Evolutionary conservation across 1,140 invertebrate species (phyloP).

Genomic region (Drosophila setifemur): DNA sequence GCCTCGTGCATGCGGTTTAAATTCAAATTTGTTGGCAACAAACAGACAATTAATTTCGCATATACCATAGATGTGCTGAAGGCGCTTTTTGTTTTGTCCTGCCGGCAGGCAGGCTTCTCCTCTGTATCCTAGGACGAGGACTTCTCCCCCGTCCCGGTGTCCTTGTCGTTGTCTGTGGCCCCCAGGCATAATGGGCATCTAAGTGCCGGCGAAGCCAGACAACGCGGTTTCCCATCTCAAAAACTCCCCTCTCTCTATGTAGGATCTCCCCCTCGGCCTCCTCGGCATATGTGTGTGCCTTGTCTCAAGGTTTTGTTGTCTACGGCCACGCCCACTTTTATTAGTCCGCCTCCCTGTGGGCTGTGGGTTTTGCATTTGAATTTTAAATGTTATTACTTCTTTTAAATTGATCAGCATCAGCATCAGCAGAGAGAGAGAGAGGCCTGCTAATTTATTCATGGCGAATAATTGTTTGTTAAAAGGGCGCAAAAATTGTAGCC

Average conservation of each 20-base stretch:
- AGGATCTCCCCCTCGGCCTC: neutral
- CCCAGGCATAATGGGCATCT: constrained; percentile 56
- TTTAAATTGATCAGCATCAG: constrained; percentile 71
- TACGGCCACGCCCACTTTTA: constrained; percentile 40
- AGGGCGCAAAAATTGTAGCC: constrained; percentile 38
- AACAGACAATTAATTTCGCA: constrained; percentile 80
- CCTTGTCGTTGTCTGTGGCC: constrained; percentile 38
- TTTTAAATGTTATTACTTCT: constrained; percentile 78
- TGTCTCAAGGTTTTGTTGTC: constrained; percentile 29
- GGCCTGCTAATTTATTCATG: constrained; percentile 75
- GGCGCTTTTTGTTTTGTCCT: constrained; percentile 54
- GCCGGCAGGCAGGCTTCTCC: constrained; percentile 4
- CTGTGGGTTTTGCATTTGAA: constrained; percentile 65
- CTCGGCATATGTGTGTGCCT: constrained; percentile 24
- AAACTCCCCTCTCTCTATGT: neutral
- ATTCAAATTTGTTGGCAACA: constrained; percentile 81
- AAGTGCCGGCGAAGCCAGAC: constrained; percentile 53
- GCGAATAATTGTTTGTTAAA: constrained; percentile 75
- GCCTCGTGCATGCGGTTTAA: constrained; percentile 67
- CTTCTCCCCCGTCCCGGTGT: neutral
- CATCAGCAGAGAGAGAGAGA: constrained; percentile 10
- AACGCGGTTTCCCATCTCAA: constrained; percentile 13
- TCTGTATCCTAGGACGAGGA: neutral
- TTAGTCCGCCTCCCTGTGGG: constrained; percentile 23
- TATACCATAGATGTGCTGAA: constrained; percentile 66